Conservation (phyloP, 2,113 vertebrate species). For the Sceloporus undulatus region DNA sequence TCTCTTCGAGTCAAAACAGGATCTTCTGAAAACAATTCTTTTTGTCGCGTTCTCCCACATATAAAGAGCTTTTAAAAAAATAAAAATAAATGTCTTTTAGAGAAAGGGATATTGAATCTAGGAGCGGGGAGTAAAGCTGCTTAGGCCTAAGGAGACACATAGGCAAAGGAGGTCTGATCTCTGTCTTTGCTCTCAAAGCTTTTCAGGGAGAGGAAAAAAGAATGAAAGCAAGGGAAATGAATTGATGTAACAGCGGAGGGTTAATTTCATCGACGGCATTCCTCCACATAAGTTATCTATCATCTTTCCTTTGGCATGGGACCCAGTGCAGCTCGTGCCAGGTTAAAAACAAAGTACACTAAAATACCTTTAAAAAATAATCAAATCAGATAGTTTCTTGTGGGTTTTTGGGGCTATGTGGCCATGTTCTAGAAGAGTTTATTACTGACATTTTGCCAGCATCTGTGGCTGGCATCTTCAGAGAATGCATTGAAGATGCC, state of each 20-base stretch:
- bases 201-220: slow-evolving; percentile 18
- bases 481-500: too few species aligned
- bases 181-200: slow-evolving; percentile 28
- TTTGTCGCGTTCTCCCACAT: slow-evolving; percentile 70
- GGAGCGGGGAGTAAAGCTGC: slow-evolving; percentile 70
- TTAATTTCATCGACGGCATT: slow-evolving; percentile 38
- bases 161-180: slow-evolving; percentile 69
- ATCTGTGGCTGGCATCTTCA: too few species aligned
- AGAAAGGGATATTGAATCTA: slow-evolving; percentile 69
- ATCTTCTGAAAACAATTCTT: slow-evolving; percentile 77
- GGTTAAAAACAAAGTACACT: too few species aligned
- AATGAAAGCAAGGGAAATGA: not conserved
- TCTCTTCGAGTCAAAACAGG: slow-evolving; percentile 77
- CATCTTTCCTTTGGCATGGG: too few species aligned
- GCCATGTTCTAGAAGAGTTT: too few species aligned
- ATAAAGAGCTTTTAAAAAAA: slow-evolving; percentile 64
- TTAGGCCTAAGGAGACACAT: slow-evolving; percentile 67
- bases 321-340: too few species aligned
- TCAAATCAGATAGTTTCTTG: too few species aligned
- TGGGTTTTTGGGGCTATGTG: too few species aligned
- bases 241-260: slow-evolving; percentile 1
- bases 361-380: too few species aligned
- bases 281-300: too few species aligned
- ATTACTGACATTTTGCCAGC: too few species aligned
- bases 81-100: slow-evolving; percentile 68